Evolutionary conservation across 2,888 invertebrate species (phyloP), one percentile per base, ranked within the genome.

Genomic region (Callyntrura sp.): DNA sequence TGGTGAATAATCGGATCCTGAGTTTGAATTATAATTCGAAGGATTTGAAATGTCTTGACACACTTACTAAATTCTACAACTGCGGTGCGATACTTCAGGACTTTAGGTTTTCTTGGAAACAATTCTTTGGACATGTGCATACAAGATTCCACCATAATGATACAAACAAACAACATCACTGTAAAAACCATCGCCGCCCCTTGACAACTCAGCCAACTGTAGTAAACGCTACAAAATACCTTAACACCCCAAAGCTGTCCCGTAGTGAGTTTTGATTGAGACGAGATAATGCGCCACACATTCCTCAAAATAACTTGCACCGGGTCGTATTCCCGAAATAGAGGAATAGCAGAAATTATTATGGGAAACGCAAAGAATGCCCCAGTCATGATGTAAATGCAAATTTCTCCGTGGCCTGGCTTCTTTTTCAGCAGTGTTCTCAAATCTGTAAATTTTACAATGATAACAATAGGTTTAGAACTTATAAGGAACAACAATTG

Each of bases 281-380:
- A n/a, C 0, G 17, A 17, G 4, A 43, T 5, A 0, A 35, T 5
- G 8, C n/a, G 35, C 70, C 70, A 70, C 17, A 43, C 12, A 17
- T 35, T 35, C 11, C 17, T 17, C 12, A 43, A 17, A 17, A 35
- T n/a, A 0, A 43, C 1, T 45, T 70, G 70, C 5, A 70, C 43
- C 8, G 70, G 43, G 9, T 70, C 70, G 17, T 70, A 70, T n/a
- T 43, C 70, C 2, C 70, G 70, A 35, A 70, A 35, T 14, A 43
- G 35, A 4, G 70, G 70, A 17, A 70, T 9, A 43, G 43, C 17
- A 1, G 70, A 35, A 12, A 70, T 70, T 5, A 70, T 43, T 9
- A 70, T 3, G 14, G 70, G 70, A 45, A 70, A 70, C 5, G 70
- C 70, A 17, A 70, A 70, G 43, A 70, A 43, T 43, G 43, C 70